phyloP scores from a whole-genome alignment of 2,888 invertebrate genomes.

The Sipunculus nudus region DNA sequence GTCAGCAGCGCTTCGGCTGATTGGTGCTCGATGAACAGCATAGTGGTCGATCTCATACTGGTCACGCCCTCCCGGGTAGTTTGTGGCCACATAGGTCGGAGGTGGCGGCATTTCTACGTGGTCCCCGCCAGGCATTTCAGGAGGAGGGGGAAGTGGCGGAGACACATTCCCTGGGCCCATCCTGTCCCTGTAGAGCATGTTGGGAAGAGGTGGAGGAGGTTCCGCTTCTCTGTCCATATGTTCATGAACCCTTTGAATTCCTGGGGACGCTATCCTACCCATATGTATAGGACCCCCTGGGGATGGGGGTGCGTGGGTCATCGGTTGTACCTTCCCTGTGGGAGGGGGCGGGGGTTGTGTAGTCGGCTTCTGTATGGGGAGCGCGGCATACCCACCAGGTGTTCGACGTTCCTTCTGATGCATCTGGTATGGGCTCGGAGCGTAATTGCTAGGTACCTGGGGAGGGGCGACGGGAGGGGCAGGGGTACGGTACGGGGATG shows the following conservation, averaged over 20 bases:
- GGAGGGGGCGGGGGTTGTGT: conserved; percentile 11
- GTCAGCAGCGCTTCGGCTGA: conserved; percentile 18
- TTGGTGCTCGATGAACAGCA: conserved; percentile 6
- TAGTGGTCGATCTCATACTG: no score
- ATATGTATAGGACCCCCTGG: no score
- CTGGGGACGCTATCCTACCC: no score
- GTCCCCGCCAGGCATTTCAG: conserved; percentile 14
- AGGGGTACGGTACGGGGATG: conserved; percentile 72
- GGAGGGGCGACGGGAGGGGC: conserved; percentile 97
- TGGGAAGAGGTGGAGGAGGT: no score
- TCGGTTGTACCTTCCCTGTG: conserved; percentile 16
- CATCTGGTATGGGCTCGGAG: conserved; percentile 76
- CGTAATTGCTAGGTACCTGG: conserved; percentile 87
- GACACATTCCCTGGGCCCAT: no score
- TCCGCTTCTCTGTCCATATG: no score
- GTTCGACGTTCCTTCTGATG: not conserved
- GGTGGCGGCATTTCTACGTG: conserved; percentile 3
- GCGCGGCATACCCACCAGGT: no score
- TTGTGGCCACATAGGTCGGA: conserved; percentile 1
- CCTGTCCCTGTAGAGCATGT: no score
- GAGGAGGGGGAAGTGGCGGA: conserved; percentile 42
- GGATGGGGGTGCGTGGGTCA: conserved; percentile 7
- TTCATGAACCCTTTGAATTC: no score
- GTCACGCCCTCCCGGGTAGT: no score
- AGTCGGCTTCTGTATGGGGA: no score